A percentile compares a stretch with the other conserved stretches of the same genome.
Conservation (phyloP, 1,140 invertebrate species). For the Euwallacea similis region DNA sequence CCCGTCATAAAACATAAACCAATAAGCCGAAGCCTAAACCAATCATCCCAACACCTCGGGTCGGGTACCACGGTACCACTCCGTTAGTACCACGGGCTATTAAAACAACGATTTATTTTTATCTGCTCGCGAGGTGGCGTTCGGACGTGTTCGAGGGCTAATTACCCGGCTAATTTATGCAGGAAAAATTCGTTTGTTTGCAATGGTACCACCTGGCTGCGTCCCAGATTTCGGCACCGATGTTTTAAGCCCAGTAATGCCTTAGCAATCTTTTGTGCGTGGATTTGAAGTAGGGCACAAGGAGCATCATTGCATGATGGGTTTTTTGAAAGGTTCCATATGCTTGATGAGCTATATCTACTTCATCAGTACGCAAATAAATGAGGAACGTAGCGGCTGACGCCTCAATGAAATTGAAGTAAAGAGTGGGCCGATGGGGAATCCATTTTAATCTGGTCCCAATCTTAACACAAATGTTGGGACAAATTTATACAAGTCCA, state of each 20-base stretch:
- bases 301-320: too few species aligned
- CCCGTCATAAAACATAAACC: slow-evolving; percentile 12
- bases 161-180: slow-evolving; percentile 45
- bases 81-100: slow-evolving; percentile 26
- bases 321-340: too few species aligned
- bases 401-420: slow-evolving; percentile 47
- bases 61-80: slow-evolving; percentile 18
- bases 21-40: slow-evolving; percentile 30
- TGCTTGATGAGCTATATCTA: too few species aligned
- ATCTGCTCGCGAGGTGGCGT: slow-evolving; percentile 36
- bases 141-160: slow-evolving; percentile 40
- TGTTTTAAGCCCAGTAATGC: too few species aligned
- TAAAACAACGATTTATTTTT: slow-evolving; percentile 40
- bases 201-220: slow-evolving; percentile 32
- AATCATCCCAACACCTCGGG: slow-evolving; percentile 35
- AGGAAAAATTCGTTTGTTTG: slow-evolving; percentile 40
- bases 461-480: slow-evolving; percentile 50
- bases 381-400: slow-evolving; percentile 21
- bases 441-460: slow-evolving; percentile 50
- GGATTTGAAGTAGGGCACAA: too few species aligned
- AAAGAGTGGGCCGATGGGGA: slow-evolving; percentile 48
- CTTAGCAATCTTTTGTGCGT: too few species aligned
- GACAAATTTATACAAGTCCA: slow-evolving; percentile 53
- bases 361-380: background rate
- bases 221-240: background rate